phyloP scores from a whole-genome alignment of 2,888 invertebrate genomes.

The Pinctada fucata region DNA sequence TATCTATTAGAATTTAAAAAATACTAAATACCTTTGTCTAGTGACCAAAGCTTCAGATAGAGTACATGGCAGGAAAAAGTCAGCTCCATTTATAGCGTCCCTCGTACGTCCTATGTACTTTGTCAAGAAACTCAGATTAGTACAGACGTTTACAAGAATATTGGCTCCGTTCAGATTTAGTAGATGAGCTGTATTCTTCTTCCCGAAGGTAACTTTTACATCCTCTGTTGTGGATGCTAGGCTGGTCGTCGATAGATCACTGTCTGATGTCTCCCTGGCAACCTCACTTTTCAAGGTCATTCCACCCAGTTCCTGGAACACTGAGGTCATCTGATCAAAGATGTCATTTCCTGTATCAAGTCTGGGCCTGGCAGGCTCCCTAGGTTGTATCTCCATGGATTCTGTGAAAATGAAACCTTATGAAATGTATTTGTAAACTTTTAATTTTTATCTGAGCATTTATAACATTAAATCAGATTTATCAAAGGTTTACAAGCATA shows the following conservation, averaged over 20 bases:
- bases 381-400: conserved; percentile 50
- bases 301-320: conserved; percentile 67
- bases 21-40: conserved; percentile 80
- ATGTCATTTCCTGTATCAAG: conserved; percentile 85
- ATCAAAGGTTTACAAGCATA: too few relatives aligned
- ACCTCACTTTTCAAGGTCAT: conserved; percentile 36
- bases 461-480: too few relatives aligned
- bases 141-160: conserved; percentile 88
- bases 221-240: conserved; percentile 67
- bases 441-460: too few relatives aligned
- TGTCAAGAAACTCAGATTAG: conserved; percentile 84
- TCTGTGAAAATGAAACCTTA: conserved; percentile 14
- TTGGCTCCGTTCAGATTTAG: conserved; percentile 89
- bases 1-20: too few relatives aligned
- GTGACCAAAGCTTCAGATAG: conserved; percentile 86
- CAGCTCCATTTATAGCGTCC: conserved; percentile 83
- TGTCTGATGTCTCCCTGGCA: conserved; percentile 59
- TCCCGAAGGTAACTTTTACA: conserved; percentile 82
- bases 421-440: not conserved
- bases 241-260: conserved; percentile 68
- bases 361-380: conserved; percentile 80
- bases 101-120: conserved; percentile 82
- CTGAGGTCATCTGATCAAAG: conserved; percentile 83
- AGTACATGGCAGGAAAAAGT: conserved; percentile 82
- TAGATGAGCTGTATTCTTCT: conserved; percentile 87